Base-by-base conservation (phyloP, 2,888 invertebrate species). In the Anthoptus insignis region DNA sequence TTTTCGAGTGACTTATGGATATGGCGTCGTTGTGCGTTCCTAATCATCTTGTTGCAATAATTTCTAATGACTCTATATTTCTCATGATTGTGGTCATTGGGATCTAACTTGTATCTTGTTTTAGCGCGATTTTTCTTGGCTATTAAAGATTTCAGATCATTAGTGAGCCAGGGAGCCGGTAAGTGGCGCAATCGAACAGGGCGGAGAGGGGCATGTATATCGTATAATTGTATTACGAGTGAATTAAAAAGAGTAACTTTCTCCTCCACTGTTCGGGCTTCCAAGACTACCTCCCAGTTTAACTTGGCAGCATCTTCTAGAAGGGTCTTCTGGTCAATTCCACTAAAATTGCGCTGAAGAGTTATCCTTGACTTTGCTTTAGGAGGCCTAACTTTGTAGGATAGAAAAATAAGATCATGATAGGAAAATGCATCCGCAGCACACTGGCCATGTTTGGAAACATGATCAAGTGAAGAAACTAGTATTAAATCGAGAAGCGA, bases 321-420 rank as follows among this genome's bases (percentile, higher is more conserved):
- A 8, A 27, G 27, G 4, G 4, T 27, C 4, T 27, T 27, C 27
- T 27, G 27, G 27, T 32, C 32, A 32, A 32, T 32, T 3, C 4
- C 32, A 32, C 32, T 9, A 9, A 32, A 32, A 32, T 32, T 32
- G 9, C 32, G 32, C 32, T 32, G 32, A 32, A 32, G 32, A 3
- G 11, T 4, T 32, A 32, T 9, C 11, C 32, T 32, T 9, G 32
- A 32, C 9, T 32, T 42, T 5, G 19, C 42, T 42, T 49, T 59
- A 61, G 58, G 63, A 67, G 69, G 73, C 72, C 69, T 64, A 63
- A 52, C 66, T 69, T 72, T 70, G 21, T 49, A 49, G 13, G 49
- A 49, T 13, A 49, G 22, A 9, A 49, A 49, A 9, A 49, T 21
- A 19, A 49, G 24, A 11, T 49, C 49, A 22, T 49, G 49, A 21